Percentiles rank a stretch among this genome's conserved stretches.
These are phyloP conservation scores for Caenorhabditis remanei DNA, from an alignment of 1,140 invertebrate species.

Conservation along the genomic window DNA sequence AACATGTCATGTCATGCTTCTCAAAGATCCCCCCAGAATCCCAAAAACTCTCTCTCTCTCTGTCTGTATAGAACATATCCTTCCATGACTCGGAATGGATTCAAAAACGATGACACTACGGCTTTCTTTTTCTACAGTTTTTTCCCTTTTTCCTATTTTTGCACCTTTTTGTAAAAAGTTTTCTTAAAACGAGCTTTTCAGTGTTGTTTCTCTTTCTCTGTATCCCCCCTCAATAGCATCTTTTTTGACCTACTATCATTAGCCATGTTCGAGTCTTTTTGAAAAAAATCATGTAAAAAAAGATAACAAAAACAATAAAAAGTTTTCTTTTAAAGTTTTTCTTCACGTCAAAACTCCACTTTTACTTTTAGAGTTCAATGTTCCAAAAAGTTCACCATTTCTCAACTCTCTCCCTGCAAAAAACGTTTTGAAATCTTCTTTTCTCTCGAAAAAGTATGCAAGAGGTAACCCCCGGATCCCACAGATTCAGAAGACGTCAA, in stretches of 20 bases:
- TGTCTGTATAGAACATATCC: conserved; percentile 41
- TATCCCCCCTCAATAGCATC: too few relatives aligned
- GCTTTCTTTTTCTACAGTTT: conserved; percentile 33
- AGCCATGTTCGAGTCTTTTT: background rate
- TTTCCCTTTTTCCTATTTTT: background rate
- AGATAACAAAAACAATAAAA: too few relatives aligned
- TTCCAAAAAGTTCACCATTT: background rate
- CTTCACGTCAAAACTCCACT: background rate
- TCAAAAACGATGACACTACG: conserved; percentile 1
- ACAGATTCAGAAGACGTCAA: background rate
- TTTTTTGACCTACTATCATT: background rate
- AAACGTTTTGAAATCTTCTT: background rate
- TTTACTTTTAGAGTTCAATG: background rate
- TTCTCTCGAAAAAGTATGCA: background rate
- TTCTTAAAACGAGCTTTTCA: conserved; percentile 20
- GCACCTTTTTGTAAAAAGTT: background rate
- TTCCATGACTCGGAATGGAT: conserved; percentile 46
- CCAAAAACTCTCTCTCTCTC: background rate
- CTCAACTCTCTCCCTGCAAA: too few relatives aligned
- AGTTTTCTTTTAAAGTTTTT: too few relatives aligned
- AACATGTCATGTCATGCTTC: background rate
- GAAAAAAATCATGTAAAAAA: too few relatives aligned
- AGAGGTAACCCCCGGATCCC: background rate
- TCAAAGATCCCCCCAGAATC: background rate
- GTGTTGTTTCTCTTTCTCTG: conserved; percentile 12